Percentiles rank a stretch among this genome's conserved stretches.
phyloP scores from a whole-genome alignment of 2,113 vertebrate species.

The Ammospiza caudacuta region DNA sequence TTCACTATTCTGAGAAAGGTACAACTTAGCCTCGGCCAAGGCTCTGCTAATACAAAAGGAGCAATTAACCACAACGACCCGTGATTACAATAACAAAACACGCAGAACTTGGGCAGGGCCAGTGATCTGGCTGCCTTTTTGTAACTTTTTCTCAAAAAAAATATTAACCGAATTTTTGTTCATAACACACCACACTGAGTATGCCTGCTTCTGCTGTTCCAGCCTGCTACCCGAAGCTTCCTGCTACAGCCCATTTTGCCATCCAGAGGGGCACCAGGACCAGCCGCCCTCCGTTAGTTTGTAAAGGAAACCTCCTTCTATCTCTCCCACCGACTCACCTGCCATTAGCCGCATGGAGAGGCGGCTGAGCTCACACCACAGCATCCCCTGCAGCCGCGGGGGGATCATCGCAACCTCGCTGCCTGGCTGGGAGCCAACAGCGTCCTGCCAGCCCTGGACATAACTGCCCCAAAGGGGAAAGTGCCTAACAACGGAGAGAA shows the following conservation, averaged over 20 bases:
- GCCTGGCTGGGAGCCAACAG: not conserved
- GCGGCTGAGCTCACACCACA: not conserved
- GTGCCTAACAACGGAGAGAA: too few species aligned
- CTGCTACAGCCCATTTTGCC: not conserved
- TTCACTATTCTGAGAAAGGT: too few species aligned
- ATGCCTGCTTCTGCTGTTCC: not conserved
- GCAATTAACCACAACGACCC: too few species aligned
- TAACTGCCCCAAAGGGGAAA: not conserved
- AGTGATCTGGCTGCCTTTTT: too few species aligned
- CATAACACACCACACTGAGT: too few species aligned
- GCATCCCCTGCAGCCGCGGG: not conserved
- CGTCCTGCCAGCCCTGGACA: not conserved
- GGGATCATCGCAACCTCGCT: not conserved
- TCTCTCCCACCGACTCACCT: rapidly evolving
- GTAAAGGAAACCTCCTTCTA: not conserved
- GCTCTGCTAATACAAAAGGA: too few species aligned
- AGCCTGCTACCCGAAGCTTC: not conserved
- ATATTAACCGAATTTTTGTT: too few species aligned
- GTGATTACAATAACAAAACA: too few species aligned
- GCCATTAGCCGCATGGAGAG: not conserved
- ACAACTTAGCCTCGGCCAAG: too few species aligned
- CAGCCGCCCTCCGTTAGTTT: rapidly evolving
- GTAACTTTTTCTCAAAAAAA: too few species aligned
- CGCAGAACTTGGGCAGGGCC: too few species aligned
- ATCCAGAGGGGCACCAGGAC: rapidly evolving